These are phyloP conservation scores for Drosophila lini DNA, from an alignment of 1,140 invertebrate genomes.

Conservation along the genomic window DNA sequence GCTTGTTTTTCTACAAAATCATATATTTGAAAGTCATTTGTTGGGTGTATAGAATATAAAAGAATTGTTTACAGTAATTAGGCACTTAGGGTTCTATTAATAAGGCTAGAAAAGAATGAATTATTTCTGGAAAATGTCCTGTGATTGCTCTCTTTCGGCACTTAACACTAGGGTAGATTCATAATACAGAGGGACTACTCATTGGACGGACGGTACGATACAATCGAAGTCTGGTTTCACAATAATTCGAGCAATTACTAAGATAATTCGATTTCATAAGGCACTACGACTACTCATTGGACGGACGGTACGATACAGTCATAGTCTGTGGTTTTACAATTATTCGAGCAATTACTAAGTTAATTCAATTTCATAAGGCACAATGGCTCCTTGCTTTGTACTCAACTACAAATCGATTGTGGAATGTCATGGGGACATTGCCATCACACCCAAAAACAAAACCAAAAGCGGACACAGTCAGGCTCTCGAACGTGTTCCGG, in stretches of 20 bases:
- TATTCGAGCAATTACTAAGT: conserved; percentile 40
- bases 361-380: conserved; percentile 57
- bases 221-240: conserved; percentile 37
- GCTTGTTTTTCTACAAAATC: not conserved
- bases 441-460: conserved; percentile 21
- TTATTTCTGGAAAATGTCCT: conserved; percentile 22
- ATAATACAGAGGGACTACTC: conserved; percentile 47
- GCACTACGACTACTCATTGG: conserved; percentile 55
- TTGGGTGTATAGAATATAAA: conserved; percentile 29
- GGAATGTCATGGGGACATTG: conserved; percentile 29
- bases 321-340: conserved; percentile 40
- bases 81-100: conserved; percentile 53
- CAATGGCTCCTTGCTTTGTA: conserved; percentile 59
- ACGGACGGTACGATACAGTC: conserved; percentile 54
- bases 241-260: conserved; percentile 40
- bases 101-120: conserved; percentile 38
- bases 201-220: conserved; percentile 65
- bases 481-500: conserved; percentile 62
- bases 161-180: conserved; percentile 55
- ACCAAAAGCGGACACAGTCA: conserved; percentile 39
- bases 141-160: conserved; percentile 41
- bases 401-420: conserved; percentile 56
- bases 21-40: conserved; percentile 41
- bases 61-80: conserved; percentile 12
- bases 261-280: conserved; percentile 49